These are phyloP conservation scores for Centrocercus urophasianus DNA, from an alignment of 2,113 vertebrate species.

Conservation along the genomic window DNA sequence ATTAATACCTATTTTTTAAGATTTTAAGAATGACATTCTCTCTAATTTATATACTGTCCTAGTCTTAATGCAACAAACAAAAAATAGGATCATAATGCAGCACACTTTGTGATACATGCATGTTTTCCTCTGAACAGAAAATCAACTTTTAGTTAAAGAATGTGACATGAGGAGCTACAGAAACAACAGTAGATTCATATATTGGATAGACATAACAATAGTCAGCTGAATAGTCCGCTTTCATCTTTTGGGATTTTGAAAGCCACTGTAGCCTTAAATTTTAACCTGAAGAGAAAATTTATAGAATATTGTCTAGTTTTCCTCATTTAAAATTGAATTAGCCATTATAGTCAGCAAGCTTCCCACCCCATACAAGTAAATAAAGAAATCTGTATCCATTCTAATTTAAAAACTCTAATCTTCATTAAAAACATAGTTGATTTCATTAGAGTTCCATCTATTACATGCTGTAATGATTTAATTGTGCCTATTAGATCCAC, in stretches of 20 bases:
- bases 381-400: slow-evolving; percentile 46
- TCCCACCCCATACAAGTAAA: slow-evolving; percentile 26
- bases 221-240: neutral
- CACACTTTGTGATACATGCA: neutral
- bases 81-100: neutral
- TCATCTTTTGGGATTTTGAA: neutral
- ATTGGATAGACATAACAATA: neutral
- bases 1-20: neutral
- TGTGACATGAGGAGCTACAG: neutral
- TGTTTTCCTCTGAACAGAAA: neutral
- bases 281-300: slow-evolving; percentile 4
- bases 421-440: slow-evolving; percentile 62
- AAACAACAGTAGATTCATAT: neutral
- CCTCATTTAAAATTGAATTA: slow-evolving; percentile 40
- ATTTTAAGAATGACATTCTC: neutral
- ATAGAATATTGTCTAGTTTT: neutral
- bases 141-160: neutral
- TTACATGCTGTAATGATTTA: slow-evolving; percentile 65
- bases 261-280: slow-evolving; percentile 28
- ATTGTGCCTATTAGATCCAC: slow-evolving; percentile 60
- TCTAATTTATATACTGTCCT: neutral
- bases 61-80: neutral
- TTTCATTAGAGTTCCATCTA: slow-evolving; percentile 66
- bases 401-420: slow-evolving; percentile 62
- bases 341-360: slow-evolving; percentile 34